Base-by-base conservation (phyloP, 2,113 vertebrate genomes). In the rabbit (Oryctolagus cuniculus) region DNA sequence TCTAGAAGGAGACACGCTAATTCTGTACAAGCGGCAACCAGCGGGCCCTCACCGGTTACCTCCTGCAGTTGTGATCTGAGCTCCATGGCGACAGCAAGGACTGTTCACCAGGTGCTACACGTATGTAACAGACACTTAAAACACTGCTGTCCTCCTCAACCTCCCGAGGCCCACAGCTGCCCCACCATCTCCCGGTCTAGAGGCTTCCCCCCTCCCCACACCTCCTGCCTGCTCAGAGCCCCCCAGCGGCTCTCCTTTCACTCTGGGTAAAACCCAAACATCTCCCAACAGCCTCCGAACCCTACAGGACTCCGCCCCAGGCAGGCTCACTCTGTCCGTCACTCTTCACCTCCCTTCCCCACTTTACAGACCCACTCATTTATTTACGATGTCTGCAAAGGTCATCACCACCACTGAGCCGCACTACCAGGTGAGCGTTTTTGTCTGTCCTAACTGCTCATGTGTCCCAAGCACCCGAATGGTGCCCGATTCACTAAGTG, bases 21-120 rank as follows among this genome's bases (percentile, higher is more conserved):
- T 13, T 7, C 11, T 2, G 3, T 1, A 3, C 29, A 0, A 1
- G 25, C 11, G 73, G 53, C 61, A 51, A 24, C 19, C 9, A 25
- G 19, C 0, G 21, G 49, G 64, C 31, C 27, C 31, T 29, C 36
- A 3, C 10, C 66, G 72, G 25, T 38, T 13, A 31, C 21, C 34
- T 5, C 1, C 69, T 19, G 61, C 1, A 15, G 36, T 2, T 15
- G 63, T 61, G 34, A 70, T 24, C 2, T 44, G 44, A 9, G 70
- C 29, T 49, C 36, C 21, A n/a, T 0, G 27, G 84, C 17, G 22
- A 34, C 5, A 29, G 53, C 8, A 27, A 70, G 38, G 29, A 36
- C 1, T 31, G 11, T 36, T 34, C 5, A 13, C 12, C 5, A 7
- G 3, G 27, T 25, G 36, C 34, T 24, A 53, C 44, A 4, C 16